Conservation (phyloP, 2,113 vertebrate species). For the Brienomyrus brachyistius region DNA sequence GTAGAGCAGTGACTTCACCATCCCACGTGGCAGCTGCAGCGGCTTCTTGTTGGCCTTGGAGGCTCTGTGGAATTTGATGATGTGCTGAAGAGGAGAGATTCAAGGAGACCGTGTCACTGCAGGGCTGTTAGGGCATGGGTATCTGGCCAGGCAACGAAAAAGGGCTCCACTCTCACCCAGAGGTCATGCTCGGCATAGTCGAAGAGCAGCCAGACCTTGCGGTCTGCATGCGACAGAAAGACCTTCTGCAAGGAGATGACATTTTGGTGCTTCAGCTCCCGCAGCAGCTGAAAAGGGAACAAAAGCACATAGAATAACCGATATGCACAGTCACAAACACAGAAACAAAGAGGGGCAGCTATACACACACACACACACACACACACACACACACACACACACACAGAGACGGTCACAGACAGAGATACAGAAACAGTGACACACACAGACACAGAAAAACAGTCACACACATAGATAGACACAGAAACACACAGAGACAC, state of each 20-base stretch:
- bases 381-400: not conserved
- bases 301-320: not conserved
- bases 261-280: constrained; percentile 96
- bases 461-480: too few species aligned
- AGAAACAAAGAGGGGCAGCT: not conserved
- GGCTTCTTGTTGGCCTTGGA: constrained; percentile 99
- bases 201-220: constrained; percentile 99
- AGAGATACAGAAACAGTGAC: not conserved
- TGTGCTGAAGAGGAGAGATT: constrained; percentile 76
- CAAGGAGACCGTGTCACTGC: not conserved
- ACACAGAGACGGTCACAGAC: not conserved
- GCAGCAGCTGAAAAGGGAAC: constrained; percentile 73
- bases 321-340: constrained; percentile 16
- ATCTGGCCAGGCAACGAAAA: not conserved
- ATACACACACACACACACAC: too few species aligned
- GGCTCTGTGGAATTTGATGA: constrained; percentile 99
- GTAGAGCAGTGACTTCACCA: constrained; percentile 98
- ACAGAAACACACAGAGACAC: constrained; percentile 50
- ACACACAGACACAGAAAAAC: not conserved
- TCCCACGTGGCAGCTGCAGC: constrained; percentile 95
- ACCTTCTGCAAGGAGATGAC: constrained; percentile 99
- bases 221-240: constrained; percentile 96
- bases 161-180: constrained; percentile 74
- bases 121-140: not conserved
- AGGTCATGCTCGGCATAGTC: constrained; percentile 98